phyloP scores from a whole-genome alignment of 2,797 vertebrate genomes.

The Acropternis orthonyx region DNA sequence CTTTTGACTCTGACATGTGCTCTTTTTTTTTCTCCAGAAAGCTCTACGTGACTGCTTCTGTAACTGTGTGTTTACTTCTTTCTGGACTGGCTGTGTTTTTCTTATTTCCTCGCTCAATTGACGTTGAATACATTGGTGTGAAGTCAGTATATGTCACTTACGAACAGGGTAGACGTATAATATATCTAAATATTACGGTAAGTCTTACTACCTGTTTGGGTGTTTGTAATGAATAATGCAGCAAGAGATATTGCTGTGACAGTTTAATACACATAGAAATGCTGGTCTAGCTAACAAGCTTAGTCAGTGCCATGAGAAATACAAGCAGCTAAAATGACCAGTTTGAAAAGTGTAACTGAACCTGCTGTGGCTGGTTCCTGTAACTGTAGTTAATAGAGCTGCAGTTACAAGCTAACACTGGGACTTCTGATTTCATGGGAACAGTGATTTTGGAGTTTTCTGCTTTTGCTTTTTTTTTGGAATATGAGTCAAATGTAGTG shows the following conservation, averaged over 20 bases:
- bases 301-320: background rate
- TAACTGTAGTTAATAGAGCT: background rate
- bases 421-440: background rate
- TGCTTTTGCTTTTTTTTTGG: background rate
- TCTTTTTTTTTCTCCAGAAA: conserved; percentile 77
- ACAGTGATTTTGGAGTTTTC: background rate
- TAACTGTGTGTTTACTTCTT: conserved; percentile 89
- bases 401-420: background rate
- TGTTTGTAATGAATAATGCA: background rate
- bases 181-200: conserved; percentile 96
- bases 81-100: conserved; percentile 96
- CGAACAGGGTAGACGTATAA: conserved; percentile 81
- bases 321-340: background rate
- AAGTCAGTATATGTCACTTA: conserved; percentile 93
- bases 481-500: background rate
- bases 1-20: background rate
- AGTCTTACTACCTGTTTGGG: conserved; percentile 22
- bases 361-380: background rate
- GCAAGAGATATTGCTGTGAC: background rate
- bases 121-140: conserved; percentile 91
- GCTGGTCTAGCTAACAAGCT: background rate
- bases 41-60: conserved; percentile 93
- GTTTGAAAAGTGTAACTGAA: background rate
- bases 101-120: conserved; percentile 93
- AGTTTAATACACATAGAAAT: background rate